Base-by-base conservation (phyloP, 2,888 invertebrate genomes). In the Polia nebulosa region DNA sequence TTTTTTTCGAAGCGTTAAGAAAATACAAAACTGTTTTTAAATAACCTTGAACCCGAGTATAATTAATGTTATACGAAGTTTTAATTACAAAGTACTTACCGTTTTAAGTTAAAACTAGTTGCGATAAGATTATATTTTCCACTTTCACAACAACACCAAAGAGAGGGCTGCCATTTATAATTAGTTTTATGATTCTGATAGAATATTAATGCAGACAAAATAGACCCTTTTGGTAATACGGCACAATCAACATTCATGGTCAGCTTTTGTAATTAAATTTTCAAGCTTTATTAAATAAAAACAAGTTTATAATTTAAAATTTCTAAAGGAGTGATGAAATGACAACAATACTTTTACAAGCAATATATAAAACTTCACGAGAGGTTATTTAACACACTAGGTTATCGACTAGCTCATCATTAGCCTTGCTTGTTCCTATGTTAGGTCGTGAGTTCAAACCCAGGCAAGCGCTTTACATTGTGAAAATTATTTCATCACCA, bases 181-280 rank as follows among this genome's bases (percentile, higher is more conserved):
- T 45, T n/a, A 34, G 25, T 45, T 32, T 34, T 27, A 32, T 2
- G n/a, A 41, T 34, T 5, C 5, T 34, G 22, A 45, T 64, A 32
- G 34, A 65, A 55, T 56, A 66, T 39, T 22, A 57, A 75, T 75
- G 4, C 1, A 29, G 55, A 41, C 11, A 65, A 55, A 70, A 47
- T 34, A 74, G 8, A 17, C 39, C 39, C 15, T 49, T 60, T 65
- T 62, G 6, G 25, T 62, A 44, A 72, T 20, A 11, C 34, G n/a
- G 22, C 9, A 44, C 64, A 34, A 49, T 72, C 53, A 70, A 73
- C 45, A 73, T 34, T 22, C 22, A 27, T 11, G 15, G 27, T 13
- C 49, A 13, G 0, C 22, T 15, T 20, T 29, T 5, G 34, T 13
- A n/a, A 44, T 65, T 49, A 0, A 64, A 70, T 65, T 74, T 65